Evolutionary conservation across 1,140 invertebrate genomes (phyloP).

Genomic region (Achroia grisella): DNA sequence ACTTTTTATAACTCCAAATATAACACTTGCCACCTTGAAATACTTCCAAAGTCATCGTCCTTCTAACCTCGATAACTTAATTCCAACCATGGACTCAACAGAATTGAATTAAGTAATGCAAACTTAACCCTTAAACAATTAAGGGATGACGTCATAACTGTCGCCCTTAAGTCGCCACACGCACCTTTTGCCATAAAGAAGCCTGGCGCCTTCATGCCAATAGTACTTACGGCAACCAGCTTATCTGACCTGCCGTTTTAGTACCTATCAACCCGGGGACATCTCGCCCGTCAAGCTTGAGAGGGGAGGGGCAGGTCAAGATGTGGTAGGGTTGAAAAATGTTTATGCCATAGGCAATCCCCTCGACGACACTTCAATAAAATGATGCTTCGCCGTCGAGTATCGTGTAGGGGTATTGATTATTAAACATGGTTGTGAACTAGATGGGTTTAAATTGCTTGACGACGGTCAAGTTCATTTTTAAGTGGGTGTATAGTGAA

Average conservation of each 20-base stretch:
- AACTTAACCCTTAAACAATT: not conserved
- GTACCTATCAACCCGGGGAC: too few relatives aligned
- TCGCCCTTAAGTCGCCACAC: not conserved
- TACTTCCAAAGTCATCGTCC: too few relatives aligned
- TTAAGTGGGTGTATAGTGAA: too few relatives aligned
- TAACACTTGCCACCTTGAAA: too few relatives aligned
- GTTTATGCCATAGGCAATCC: conserved; percentile 18
- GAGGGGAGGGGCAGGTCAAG: conserved; percentile 11
- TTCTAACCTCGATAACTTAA: too few relatives aligned
- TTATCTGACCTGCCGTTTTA: not conserved
- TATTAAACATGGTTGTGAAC: too few relatives aligned
- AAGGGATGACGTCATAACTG: not conserved
- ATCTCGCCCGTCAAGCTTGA: not conserved
- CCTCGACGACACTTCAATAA: conserved; percentile 18
- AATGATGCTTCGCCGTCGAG: conserved; percentile 18
- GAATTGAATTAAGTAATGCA: too few relatives aligned
- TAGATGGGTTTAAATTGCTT: too few relatives aligned
- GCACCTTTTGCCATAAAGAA: conserved; percentile 1
- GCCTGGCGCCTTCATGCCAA: conserved; percentile 1
- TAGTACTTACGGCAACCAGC: not conserved
- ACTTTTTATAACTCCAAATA: too few relatives aligned
- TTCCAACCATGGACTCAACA: too few relatives aligned
- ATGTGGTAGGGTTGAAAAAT: conserved; percentile 17
- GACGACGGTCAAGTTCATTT: too few relatives aligned
- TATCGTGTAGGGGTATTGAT: not conserved